Conservation (phyloP, 2,113 vertebrate species). For the Eleginops maclovinus region DNA sequence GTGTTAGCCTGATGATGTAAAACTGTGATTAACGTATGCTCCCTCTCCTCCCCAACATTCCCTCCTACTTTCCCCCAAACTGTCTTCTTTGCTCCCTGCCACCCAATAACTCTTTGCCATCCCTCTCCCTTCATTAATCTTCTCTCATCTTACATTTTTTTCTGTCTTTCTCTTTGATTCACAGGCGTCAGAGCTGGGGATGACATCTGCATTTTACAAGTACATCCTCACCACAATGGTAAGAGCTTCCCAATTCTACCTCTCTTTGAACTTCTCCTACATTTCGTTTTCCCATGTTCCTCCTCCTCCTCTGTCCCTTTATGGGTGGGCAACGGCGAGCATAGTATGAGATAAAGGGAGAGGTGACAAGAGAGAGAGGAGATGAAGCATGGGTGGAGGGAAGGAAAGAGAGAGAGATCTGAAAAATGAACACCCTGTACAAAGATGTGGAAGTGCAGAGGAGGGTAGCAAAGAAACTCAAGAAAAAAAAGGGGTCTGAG, state of each 20-base stretch:
- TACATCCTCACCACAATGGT: conserved; percentile 97
- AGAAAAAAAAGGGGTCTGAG: conserved; percentile 55
- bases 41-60: conserved; percentile 34
- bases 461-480: conserved; percentile 21
- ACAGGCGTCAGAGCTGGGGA: conserved; percentile 92
- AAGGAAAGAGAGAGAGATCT: conserved; percentile 29
- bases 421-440: conserved; percentile 38
- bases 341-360: conserved; percentile 46
- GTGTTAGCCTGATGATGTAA: conserved; percentile 70
- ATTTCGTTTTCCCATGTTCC: not conserved
- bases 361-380: conserved; percentile 41
- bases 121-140: conserved; percentile 38
- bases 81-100: conserved; percentile 52
- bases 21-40: conserved; percentile 75
- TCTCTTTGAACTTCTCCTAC: not conserved
- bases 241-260: conserved; percentile 66
- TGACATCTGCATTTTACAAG: conserved; percentile 96
- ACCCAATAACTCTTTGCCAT: conserved; percentile 39
- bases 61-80: conserved; percentile 51
- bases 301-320: conserved; percentile 30
- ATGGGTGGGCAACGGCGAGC: conserved; percentile 43
- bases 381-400: conserved; percentile 42
- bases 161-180: conserved; percentile 43
- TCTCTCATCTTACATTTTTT: conserved; percentile 10
- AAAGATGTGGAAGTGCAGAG: conserved; percentile 54